Conservation (phyloP, 1,140 invertebrate species). For the Contarinia nasturtii region DNA sequence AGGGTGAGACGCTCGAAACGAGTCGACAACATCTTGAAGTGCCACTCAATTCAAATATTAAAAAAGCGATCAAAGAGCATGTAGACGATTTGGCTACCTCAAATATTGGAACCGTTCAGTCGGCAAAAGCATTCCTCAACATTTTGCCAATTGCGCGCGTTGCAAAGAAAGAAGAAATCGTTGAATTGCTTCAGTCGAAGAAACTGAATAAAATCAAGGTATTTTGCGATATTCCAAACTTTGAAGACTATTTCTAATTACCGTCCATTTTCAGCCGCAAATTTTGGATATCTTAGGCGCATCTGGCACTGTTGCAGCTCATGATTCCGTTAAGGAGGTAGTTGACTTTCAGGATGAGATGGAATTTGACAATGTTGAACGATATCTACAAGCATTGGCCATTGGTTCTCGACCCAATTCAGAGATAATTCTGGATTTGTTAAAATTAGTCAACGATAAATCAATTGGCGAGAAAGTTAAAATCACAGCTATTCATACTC, state of each 20-base stretch:
- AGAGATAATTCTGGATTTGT: slow-evolving; percentile 37
- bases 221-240: neutral
- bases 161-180: slow-evolving; percentile 34
- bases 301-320: slow-evolving; percentile 39
- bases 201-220: slow-evolving; percentile 31
- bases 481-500: slow-evolving; percentile 41
- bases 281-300: slow-evolving; percentile 49
- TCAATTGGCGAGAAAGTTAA: slow-evolving; percentile 33
- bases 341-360: slow-evolving; percentile 36
- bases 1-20: neutral
- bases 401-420: slow-evolving; percentile 36
- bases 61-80: slow-evolving; percentile 30
- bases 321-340: slow-evolving; percentile 43
- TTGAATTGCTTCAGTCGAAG: slow-evolving; percentile 33
- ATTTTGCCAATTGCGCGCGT: slow-evolving; percentile 36
- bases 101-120: slow-evolving; percentile 37
- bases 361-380: slow-evolving; percentile 37
- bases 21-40: neutral
- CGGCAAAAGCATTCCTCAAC: slow-evolving; percentile 40
- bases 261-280: slow-evolving; percentile 29
- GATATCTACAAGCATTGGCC: slow-evolving; percentile 53
- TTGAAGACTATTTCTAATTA: slow-evolving; percentile 6
- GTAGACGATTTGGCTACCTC: slow-evolving; percentile 27
- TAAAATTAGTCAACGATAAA: slow-evolving; percentile 26
- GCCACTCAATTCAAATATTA: neutral